Evolutionary conservation across 2,797 vertebrate genomes (phyloP).

Genomic region (Thunnus albacares): DNA sequence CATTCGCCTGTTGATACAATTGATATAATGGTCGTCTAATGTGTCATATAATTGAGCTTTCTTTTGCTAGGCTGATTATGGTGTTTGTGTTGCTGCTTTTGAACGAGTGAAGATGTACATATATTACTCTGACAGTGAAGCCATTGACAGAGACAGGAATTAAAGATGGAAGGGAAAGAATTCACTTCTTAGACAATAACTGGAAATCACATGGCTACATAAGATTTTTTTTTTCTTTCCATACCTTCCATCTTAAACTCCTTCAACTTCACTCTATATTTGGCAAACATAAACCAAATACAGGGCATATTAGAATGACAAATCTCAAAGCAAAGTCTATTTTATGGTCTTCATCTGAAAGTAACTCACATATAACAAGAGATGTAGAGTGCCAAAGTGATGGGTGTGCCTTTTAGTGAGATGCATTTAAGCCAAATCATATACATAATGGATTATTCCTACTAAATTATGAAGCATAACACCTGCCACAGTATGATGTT

Average conservation of each 20-base stretch:
- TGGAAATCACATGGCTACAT: neutral
- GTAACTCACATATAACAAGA: constrained; percentile 6
- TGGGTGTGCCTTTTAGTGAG: constrained; percentile 61
- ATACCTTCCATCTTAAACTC: neutral
- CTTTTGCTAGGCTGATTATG: constrained; percentile 61
- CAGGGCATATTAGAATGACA: neutral
- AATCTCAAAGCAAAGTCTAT: constrained; percentile 24
- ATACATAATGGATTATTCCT: constrained; percentile 77
- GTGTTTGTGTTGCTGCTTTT: constrained; percentile 50
- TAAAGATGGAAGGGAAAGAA: neutral
- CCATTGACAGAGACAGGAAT: neutral
- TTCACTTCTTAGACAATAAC: too few relatives aligned
- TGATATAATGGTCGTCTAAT: constrained; percentile 58
- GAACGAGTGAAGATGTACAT: constrained; percentile 43
- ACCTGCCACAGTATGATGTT: constrained; percentile 66
- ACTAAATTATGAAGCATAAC: constrained; percentile 76
- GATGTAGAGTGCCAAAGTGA: constrained; percentile 47
- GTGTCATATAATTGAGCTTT: constrained; percentile 66
- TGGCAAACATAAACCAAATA: constrained; percentile 9
- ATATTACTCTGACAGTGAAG: constrained; percentile 19
- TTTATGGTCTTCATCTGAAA: constrained; percentile 19
- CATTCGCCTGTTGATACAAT: constrained; percentile 70
- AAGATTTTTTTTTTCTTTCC: too few relatives aligned
- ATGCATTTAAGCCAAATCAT: constrained; percentile 67
- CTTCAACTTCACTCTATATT: neutral